Conservation (phyloP, 2,888 invertebrate species). For the Scaeva pyrastri region DNA sequence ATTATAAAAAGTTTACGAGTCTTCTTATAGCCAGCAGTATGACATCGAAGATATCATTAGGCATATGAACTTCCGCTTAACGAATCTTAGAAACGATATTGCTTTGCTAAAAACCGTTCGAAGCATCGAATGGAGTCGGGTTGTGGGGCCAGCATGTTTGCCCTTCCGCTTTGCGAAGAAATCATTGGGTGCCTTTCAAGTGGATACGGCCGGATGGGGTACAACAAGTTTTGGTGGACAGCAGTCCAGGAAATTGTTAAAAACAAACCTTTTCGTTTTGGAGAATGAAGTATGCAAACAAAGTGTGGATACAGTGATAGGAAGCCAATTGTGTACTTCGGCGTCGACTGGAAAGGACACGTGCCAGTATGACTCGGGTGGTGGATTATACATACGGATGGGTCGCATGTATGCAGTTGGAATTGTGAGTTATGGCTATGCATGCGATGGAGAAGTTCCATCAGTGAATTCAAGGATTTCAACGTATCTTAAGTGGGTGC, state of each 20-base stretch:
- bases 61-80: conserved; percentile 83
- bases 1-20: conserved; percentile 77
- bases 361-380: conserved; percentile 86
- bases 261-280: conserved; percentile 85
- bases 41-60: conserved; percentile 80
- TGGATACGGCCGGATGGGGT: conserved; percentile 86
- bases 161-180: conserved; percentile 82
- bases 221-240: conserved; percentile 85
- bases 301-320: conserved; percentile 77
- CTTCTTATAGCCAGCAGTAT: conserved; percentile 83
- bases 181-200: conserved; percentile 83
- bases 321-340: conserved; percentile 84
- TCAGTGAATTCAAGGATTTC: conserved; percentile 86
- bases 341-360: conserved; percentile 84
- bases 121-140: conserved; percentile 84
- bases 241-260: conserved; percentile 84
- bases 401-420: conserved; percentile 85
- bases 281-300: conserved; percentile 83
- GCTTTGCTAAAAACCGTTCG: conserved; percentile 84
- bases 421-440: conserved; percentile 85
- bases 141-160: conserved; percentile 87
- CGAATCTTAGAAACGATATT: conserved; percentile 85
- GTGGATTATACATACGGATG: conserved; percentile 85
- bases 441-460: conserved; percentile 85
- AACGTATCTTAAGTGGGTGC: conserved; percentile 86